phyloP scores from a whole-genome alignment of 2,113 vertebrate genomes.

The Patagioenas fasciata region DNA sequence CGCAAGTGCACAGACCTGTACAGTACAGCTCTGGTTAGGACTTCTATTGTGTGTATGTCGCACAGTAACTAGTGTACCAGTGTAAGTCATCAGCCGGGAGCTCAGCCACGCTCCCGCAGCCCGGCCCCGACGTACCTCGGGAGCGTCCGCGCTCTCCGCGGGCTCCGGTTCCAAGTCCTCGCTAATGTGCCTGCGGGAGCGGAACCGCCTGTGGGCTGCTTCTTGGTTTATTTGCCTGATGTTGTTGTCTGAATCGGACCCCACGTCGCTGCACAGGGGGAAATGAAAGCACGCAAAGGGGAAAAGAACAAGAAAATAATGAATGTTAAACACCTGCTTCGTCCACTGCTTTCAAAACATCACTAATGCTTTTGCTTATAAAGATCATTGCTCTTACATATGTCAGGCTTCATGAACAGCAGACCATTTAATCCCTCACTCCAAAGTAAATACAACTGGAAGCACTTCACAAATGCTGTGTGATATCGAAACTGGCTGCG shows the following conservation, averaged over 20 bases:
- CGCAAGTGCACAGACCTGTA: accelerated
- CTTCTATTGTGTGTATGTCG: neutral
- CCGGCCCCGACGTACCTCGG: constrained; percentile 78
- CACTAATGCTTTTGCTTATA: neutral
- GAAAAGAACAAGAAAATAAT: neutral
- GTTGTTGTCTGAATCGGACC: constrained; percentile 91
- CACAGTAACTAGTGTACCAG: neutral
- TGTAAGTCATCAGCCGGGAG: no score
- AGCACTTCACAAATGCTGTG: neutral
- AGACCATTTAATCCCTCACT: neutral
- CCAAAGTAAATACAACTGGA: neutral
- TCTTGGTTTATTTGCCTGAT: constrained; percentile 95
- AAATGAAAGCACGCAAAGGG: neutral
- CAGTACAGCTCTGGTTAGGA: neutral
- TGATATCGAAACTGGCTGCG: neutral
- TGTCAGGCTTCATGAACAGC: neutral
- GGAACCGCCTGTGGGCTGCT: constrained; percentile 93
- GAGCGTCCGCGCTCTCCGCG: constrained; percentile 81
- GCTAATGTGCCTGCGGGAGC: constrained; percentile 93
- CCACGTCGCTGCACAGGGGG: constrained; percentile 79
- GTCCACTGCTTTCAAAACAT: neutral
- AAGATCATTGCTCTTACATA: neutral
- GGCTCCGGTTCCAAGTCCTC: constrained; percentile 94
- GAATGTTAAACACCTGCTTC: neutral
- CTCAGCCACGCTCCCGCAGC: no score